Evolutionary conservation across 2,113 vertebrate species (phyloP), one percentile per base, ranked within the genome.

Genomic region (Neoarius graeffei): DNA sequence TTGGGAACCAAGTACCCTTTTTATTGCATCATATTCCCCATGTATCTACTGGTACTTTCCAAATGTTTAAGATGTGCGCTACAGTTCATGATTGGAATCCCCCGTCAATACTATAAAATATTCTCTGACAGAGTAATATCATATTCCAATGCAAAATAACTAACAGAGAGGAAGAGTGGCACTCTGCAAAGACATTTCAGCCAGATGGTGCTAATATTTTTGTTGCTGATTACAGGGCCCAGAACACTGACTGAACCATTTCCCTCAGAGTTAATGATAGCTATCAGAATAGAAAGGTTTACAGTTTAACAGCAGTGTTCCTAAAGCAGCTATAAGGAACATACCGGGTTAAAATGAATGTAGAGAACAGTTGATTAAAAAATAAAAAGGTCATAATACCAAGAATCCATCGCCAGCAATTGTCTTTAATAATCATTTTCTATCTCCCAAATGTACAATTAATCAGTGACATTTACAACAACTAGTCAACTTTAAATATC

Each of bases 391-490:
- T 17, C 57, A 62, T 7, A 48, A 48, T 14, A 62, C 7, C 80
- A 82, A 6, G 30, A 62, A 14, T 79, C 54, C 77, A 50, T 91
- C 87, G 91, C 92, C 93, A 95, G 94, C 92, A 94, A 94, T 94
- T 82, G 90, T 94, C 92, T 91, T 95, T 91, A 94, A 94, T 96
- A 90, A 93, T 94, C 91, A 93, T 85, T 93, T 93, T 94, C 94
- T 94, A 89, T 94, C 93, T 91, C 93, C 92, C 94, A 94, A 95
- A 96, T 95, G 93, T 95, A 96, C 95, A 95, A 93, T 92, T 94
- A 91, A 92, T 88, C 88, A 91, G 90, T 91, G 92, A 96, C 95
- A 96, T 96, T 94, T 95, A 95, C 94, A 95, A 95, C 95, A 95
- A 93, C 94, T 93, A 95, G 89, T 92, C 91, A 93, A 56, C 90